Conservation (phyloP, 2,888 invertebrate species). For the Colletes collaris region DNA sequence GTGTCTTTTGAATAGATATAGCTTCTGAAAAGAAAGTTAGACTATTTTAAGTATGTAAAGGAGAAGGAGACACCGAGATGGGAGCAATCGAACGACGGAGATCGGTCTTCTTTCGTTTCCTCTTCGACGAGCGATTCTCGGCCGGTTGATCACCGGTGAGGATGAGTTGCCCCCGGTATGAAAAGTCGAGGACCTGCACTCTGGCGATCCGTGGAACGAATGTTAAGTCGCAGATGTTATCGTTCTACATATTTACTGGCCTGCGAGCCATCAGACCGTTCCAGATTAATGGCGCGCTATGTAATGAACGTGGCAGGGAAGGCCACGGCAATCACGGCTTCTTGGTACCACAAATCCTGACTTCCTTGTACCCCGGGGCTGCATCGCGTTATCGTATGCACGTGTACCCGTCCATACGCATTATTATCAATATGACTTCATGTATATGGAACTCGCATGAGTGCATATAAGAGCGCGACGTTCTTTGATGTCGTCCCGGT, state of each 20-base stretch:
- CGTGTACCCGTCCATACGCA: conserved; percentile 45
- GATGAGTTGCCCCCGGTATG: conserved; percentile 59
- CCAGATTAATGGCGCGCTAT: conserved; percentile 80
- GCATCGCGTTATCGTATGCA: conserved; percentile 63
- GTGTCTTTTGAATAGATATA: no score
- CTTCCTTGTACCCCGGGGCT: conserved; percentile 60
- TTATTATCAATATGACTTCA: conserved; percentile 69
- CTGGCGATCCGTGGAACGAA: conserved; percentile 66
- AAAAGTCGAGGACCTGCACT: conserved; percentile 59
- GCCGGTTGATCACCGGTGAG: conserved; percentile 53
- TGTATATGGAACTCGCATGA: conserved; percentile 33
- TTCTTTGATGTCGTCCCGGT: conserved; percentile 53
- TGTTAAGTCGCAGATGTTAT: conserved; percentile 77
- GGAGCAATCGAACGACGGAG: neutral
- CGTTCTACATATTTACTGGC: conserved; percentile 77
- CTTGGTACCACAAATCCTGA: conserved; percentile 74
- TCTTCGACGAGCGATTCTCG: conserved; percentile 26
- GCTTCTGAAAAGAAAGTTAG: no score
- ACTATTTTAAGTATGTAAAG: no score
- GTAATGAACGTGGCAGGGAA: conserved; percentile 77
- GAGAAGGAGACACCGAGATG: no score
- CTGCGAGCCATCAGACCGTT: conserved; percentile 73
- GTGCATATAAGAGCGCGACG: conserved; percentile 24
- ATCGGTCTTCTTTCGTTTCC: conserved; percentile 11
- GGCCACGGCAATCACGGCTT: conserved; percentile 74